Percentiles rank a stretch among this genome's conserved stretches.
Evolutionary conservation across 2,888 invertebrate species (phyloP).

Genomic region (Tromatobia lineatoria): DNA sequence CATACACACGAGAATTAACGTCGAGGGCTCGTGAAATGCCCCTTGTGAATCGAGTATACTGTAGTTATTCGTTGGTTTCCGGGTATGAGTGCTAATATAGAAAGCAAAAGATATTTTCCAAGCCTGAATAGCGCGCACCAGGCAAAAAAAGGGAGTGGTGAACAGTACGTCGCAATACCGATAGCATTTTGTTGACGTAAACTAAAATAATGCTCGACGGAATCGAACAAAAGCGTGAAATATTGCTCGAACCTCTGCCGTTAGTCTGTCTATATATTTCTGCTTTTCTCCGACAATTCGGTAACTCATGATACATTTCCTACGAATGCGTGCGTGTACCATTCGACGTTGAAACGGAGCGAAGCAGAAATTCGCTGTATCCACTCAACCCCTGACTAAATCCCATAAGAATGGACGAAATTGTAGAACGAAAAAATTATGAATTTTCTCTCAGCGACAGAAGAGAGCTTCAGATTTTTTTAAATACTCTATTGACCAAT

Average conservation of each 20-base stretch:
- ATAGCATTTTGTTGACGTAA: constrained; percentile 82
- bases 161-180: constrained; percentile 58
- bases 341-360: not conserved
- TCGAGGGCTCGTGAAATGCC: constrained; percentile 1
- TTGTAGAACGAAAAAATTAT: too few species aligned
- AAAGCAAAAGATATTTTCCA: constrained; percentile 82
- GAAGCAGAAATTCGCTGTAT: not conserved
- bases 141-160: constrained; percentile 42
- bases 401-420: not conserved
- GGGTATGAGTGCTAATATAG: not conserved
- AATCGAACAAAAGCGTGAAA: constrained; percentile 86
- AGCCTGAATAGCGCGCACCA: constrained; percentile 62
- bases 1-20: not conserved
- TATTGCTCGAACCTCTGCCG: constrained; percentile 79
- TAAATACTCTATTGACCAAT: too few species aligned
- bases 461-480: too few species aligned
- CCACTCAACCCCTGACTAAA: not conserved
- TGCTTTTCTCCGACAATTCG: constrained; percentile 74
- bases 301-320: constrained; percentile 84
- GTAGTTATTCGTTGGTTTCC: constrained; percentile 6
- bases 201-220: constrained; percentile 84
- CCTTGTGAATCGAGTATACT: not conserved
- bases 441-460: too few species aligned
- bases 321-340: constrained; percentile 59
- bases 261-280: constrained; percentile 65